Evolutionary conservation across 1,140 invertebrate genomes (phyloP).

Genomic region (Drosophila ficusphila): DNA sequence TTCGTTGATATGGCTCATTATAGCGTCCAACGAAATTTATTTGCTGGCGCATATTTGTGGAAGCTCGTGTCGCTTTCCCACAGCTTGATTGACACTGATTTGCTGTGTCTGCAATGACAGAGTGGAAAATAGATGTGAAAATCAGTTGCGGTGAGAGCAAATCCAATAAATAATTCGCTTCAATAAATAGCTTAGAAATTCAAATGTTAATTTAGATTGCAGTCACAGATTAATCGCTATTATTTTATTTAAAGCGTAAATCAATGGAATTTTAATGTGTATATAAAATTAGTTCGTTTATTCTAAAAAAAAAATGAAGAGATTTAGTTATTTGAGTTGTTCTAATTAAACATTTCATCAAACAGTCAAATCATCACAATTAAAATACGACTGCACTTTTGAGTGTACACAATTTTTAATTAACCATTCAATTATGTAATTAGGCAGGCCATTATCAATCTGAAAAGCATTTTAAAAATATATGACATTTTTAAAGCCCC

Average conservation of each 20-base stretch:
- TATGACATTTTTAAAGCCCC: slow-evolving; percentile 6
- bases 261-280: neutral
- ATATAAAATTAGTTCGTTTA: too few species aligned
- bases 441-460: slow-evolving; percentile 32
- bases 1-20: slow-evolving; percentile 75
- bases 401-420: too few species aligned
- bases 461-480: slow-evolving; percentile 23
- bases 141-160: slow-evolving; percentile 8
- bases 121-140: neutral
- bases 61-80: slow-evolving; percentile 22
- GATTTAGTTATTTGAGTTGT: too few species aligned
- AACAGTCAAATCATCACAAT: neutral
- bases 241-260: neutral
- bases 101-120: slow-evolving; percentile 25
- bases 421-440: slow-evolving; percentile 30
- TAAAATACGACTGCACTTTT: too few species aligned
- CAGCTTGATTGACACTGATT: slow-evolving; percentile 32
- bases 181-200: neutral
- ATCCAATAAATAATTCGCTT: neutral
- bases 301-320: too few species aligned
- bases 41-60: slow-evolving; percentile 62
- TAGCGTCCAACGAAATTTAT: slow-evolving; percentile 52
- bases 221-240: neutral
- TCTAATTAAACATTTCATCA: neutral
- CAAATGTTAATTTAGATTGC: neutral